Conservation (phyloP, 1,140 invertebrate genomes). For the Diorhabda carinulata region DNA sequence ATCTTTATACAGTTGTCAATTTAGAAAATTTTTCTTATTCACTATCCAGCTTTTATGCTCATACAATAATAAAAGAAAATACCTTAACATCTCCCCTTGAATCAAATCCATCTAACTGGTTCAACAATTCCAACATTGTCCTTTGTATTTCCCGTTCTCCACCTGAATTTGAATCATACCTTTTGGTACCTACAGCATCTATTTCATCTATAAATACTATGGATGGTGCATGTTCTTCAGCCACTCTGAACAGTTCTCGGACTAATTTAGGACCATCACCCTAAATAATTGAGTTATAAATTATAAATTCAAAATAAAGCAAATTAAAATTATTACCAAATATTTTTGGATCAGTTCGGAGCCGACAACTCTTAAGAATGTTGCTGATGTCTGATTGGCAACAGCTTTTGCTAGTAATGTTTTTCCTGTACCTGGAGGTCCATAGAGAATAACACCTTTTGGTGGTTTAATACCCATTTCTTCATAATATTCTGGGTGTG, state of each 20-base stretch:
- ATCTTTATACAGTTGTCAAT: no score
- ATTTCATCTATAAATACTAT: conserved; percentile 99
- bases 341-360: conserved; percentile 99
- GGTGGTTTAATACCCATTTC: conserved; percentile 99
- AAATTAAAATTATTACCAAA: conserved; percentile 58
- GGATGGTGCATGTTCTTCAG: conserved; percentile 98
- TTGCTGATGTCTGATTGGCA: conserved; percentile 99
- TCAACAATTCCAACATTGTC: conserved; percentile 98
- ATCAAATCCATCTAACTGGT: conserved; percentile 99
- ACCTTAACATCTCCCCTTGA: conserved; percentile 93
- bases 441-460: conserved; percentile 98
- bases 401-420: conserved; percentile 98
- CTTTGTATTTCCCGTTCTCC: conserved; percentile 99
- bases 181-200: conserved; percentile 98
- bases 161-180: conserved; percentile 99
- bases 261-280: conserved; percentile 99
- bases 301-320: conserved; percentile 5
- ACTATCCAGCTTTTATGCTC: no score
- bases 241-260: conserved; percentile 94
- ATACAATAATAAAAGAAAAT: conserved; percentile 6
- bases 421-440: conserved; percentile 97
- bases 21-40: no score
- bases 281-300: conserved; percentile 47
- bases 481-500: conserved; percentile 99
- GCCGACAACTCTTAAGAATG: conserved; percentile 96